Evolutionary conservation across 2,888 invertebrate genomes (phyloP).

Genomic region (Brenthis hecate): DNA sequence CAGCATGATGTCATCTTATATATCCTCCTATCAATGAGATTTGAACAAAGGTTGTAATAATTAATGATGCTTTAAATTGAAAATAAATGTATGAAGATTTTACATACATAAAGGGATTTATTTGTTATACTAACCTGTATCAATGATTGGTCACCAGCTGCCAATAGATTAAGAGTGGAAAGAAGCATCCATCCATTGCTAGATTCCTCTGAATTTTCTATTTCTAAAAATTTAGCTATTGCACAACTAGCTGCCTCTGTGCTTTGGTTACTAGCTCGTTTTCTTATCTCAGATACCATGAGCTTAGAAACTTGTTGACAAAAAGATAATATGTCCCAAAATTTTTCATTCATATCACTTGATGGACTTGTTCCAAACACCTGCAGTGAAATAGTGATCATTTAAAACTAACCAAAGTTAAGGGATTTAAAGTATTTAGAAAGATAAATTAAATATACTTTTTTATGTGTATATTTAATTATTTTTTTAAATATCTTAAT

Average conservation of each 20-base stretch:
- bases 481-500: too few relatives aligned
- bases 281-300: slow-evolving; percentile 98
- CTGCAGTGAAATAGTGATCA: slow-evolving; percentile 69
- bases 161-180: slow-evolving; percentile 94
- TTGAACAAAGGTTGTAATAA: too few relatives aligned
- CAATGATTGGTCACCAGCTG: slow-evolving; percentile 93
- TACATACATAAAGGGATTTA: too few relatives aligned
- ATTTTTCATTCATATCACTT: slow-evolving; percentile 98
- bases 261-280: slow-evolving; percentile 97
- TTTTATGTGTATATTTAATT: too few relatives aligned
- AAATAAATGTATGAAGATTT: too few relatives aligned
- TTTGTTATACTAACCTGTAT: slow-evolving; percentile 86
- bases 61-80: too few relatives aligned
- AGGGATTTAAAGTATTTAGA: too few relatives aligned
- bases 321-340: slow-evolving; percentile 97
- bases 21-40: too few relatives aligned
- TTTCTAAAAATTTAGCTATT: slow-evolving; percentile 97
- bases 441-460: too few relatives aligned
- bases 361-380: slow-evolving; percentile 96
- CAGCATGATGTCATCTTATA: too few relatives aligned
- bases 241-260: slow-evolving; percentile 97
- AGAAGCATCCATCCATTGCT: slow-evolving; percentile 98
- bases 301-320: slow-evolving; percentile 96
- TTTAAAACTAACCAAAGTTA: too few relatives aligned
- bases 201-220: slow-evolving; percentile 95